Evolutionary conservation across 2,888 invertebrate genomes (phyloP).

Genomic region (Agonopterix alstromeriana): DNA sequence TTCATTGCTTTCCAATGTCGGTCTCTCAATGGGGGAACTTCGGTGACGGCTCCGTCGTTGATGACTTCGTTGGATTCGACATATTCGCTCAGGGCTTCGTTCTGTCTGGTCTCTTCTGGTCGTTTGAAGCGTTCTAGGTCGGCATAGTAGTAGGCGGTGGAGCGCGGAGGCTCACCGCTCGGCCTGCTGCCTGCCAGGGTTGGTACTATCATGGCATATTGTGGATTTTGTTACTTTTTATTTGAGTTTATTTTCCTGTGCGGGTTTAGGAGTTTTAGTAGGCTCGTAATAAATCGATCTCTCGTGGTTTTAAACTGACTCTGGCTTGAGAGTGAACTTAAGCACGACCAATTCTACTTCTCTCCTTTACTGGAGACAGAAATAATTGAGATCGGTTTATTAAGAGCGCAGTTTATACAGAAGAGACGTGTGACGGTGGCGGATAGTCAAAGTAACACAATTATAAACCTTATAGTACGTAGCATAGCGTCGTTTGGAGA

Average conservation of each 20-base stretch:
- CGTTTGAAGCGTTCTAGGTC: slow-evolving; percentile 75
- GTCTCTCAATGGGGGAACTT: slow-evolving; percentile 53
- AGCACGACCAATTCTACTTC: too few relatives aligned
- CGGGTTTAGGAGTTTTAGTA: too few relatives aligned
- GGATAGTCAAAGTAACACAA: too few relatives aligned
- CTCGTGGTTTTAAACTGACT: too few relatives aligned
- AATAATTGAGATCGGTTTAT: too few relatives aligned
- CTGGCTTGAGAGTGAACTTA: too few relatives aligned
- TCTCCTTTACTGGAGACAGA: too few relatives aligned
- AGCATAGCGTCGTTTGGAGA: too few relatives aligned
- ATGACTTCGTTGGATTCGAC: slow-evolving; percentile 48
- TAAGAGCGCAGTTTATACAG: too few relatives aligned
- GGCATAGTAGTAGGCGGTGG: slow-evolving; percentile 77
- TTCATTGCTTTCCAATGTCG: slow-evolving; percentile 35
- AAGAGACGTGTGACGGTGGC: too few relatives aligned
- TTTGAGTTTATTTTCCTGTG: not conserved
- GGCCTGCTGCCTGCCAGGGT: slow-evolving; percentile 46
- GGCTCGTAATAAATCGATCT: too few relatives aligned
- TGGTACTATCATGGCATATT: slow-evolving; percentile 10
- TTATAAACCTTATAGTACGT: too few relatives aligned
- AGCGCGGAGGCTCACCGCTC: slow-evolving; percentile 75
- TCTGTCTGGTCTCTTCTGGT: slow-evolving; percentile 25
- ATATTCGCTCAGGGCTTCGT: slow-evolving; percentile 51
- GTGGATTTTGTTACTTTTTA: not conserved
- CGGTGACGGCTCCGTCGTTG: slow-evolving; percentile 48